Percentiles rank a stretch among this genome's conserved stretches.
Evolutionary conservation across 2,113 vertebrate species (phyloP).

Genomic region (Sylvia atricapilla): DNA sequence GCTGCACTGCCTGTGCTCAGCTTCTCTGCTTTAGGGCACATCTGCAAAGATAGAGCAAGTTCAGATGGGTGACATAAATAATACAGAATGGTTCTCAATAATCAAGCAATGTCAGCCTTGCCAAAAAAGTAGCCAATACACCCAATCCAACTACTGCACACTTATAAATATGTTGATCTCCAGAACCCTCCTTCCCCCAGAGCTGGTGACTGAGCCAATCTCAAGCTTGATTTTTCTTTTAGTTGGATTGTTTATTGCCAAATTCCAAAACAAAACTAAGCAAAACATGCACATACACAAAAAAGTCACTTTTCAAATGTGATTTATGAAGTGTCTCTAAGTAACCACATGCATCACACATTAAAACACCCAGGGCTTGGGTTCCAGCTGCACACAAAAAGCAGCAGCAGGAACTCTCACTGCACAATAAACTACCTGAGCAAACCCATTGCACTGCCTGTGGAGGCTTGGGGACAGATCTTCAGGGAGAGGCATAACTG

Average conservation of each 20-base stretch:
- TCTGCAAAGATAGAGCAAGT: conserved; percentile 27
- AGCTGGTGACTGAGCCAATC: background rate
- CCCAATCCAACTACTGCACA: background rate
- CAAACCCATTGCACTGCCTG: background rate
- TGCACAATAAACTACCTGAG: conserved; percentile 32
- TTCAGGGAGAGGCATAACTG: background rate
- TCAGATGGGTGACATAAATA: conserved; percentile 45
- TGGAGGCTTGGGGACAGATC: background rate
- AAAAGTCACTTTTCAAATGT: background rate
- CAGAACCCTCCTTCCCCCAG: background rate
- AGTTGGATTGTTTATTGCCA: conserved; percentile 5
- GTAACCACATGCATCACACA: background rate
- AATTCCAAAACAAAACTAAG: background rate
- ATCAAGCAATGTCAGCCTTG: background rate
- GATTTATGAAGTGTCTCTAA: conserved; percentile 52
- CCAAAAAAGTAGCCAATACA: conserved; percentile 1
- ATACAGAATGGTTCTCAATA: background rate
- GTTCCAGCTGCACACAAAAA: background rate
- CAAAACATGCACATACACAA: background rate
- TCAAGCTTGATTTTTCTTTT: background rate
- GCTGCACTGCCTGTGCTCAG: background rate
- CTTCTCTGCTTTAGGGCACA: conserved; percentile 51
- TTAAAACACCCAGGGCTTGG: background rate
- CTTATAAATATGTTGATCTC: background rate
- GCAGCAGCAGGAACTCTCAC: background rate